Percentiles rank a stretch among this genome's conserved stretches.
Evolutionary conservation across 2,888 invertebrate species (phyloP).

Genomic region (Torymus auratus): DNA sequence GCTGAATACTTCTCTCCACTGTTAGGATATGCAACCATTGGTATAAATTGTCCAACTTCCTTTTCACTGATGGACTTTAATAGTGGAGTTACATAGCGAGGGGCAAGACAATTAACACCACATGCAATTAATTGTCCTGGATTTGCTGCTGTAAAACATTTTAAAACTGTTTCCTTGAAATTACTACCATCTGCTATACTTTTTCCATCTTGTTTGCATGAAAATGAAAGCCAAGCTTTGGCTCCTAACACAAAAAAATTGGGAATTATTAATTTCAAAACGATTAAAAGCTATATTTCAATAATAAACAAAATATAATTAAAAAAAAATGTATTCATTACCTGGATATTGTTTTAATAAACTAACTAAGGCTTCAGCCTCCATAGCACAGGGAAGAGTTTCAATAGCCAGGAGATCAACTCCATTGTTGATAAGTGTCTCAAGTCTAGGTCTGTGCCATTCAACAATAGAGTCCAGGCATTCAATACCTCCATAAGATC

Average conservation of each 20-base stretch:
- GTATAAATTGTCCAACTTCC: constrained; percentile 79
- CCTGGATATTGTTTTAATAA: constrained; percentile 88
- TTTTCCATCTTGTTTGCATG: constrained; percentile 83
- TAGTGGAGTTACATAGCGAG: constrained; percentile 81
- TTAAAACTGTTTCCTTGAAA: constrained; percentile 85
- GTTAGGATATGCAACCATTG: constrained; percentile 94
- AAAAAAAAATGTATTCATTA: constrained; percentile 3
- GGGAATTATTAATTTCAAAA: not conserved
- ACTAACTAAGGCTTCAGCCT: constrained; percentile 90
- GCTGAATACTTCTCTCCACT: constrained; percentile 90
- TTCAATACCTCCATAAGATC: constrained; percentile 85
- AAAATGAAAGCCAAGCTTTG: constrained; percentile 93
- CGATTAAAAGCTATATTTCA: not conserved
- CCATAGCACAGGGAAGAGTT: constrained; percentile 91
- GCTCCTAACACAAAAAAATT: constrained; percentile 65
- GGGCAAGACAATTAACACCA: constrained; percentile 92
- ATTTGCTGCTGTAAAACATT: constrained; percentile 80
- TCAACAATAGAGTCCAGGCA: constrained; percentile 82
- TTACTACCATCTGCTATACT: constrained; percentile 88
- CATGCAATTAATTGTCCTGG: constrained; percentile 89
- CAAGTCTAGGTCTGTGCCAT: constrained; percentile 91
- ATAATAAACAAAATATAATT: not conserved
- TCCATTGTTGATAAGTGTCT: constrained; percentile 87
- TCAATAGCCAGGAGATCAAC: constrained; percentile 93
- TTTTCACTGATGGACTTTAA: constrained; percentile 79